Evolutionary conservation across 2,888 invertebrate species (phyloP).

Genomic region (Archips xylosteana): DNA sequence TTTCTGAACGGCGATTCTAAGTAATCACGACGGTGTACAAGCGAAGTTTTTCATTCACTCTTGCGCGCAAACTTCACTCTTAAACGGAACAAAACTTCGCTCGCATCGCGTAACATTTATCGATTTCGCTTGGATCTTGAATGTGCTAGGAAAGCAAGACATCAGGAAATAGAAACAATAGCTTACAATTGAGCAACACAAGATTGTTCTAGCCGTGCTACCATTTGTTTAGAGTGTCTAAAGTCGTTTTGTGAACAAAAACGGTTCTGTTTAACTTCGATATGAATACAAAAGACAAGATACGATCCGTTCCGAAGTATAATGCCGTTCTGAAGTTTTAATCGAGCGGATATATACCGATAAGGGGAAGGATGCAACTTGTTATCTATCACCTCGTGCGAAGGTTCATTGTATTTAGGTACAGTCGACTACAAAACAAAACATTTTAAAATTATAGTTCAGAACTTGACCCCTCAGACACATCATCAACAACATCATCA

Average conservation of each 20-base stretch:
- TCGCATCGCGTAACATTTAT: too few relatives aligned
- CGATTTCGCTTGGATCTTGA: not conserved
- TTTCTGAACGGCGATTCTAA: too few relatives aligned
- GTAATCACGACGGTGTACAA: too few relatives aligned
- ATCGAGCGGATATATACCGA: constrained; percentile 37
- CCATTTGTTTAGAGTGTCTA: not conserved
- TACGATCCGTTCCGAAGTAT: constrained; percentile 29
- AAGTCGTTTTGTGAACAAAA: not conserved
- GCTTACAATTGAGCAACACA: not conserved
- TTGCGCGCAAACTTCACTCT: too few relatives aligned
- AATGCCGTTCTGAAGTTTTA: constrained; percentile 40
- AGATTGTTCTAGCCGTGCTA: not conserved
- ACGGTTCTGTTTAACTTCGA: constrained; percentile 13
- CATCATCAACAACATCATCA: too few relatives aligned
- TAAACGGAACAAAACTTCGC: too few relatives aligned
- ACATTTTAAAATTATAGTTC: not conserved
- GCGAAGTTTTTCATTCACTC: too few relatives aligned
- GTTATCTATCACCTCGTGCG: constrained; percentile 35
- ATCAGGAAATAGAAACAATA: not conserved
- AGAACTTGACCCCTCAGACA: too few relatives aligned
- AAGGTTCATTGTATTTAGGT: constrained; percentile 34
- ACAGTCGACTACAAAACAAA: not conserved
- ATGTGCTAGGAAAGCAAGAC: not conserved
- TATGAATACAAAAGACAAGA: constrained; percentile 40
- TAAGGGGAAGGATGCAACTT: constrained; percentile 39